These are phyloP conservation scores for Strigamia crassipes DNA, from an alignment of 2,888 invertebrate genomes.

Conservation along the genomic window DNA sequence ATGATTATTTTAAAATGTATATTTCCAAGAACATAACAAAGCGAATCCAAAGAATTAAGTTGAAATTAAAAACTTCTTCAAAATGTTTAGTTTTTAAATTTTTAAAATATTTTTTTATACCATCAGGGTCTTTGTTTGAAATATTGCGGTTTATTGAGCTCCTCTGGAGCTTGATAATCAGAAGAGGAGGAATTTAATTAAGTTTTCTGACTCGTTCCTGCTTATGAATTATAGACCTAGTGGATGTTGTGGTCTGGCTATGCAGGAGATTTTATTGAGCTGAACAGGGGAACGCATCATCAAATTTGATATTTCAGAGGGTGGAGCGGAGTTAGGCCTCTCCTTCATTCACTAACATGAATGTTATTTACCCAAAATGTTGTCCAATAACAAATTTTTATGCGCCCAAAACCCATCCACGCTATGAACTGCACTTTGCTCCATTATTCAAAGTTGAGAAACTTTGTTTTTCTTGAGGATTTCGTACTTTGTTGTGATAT, in stretches of 20 bases:
- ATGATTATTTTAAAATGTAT: neutral
- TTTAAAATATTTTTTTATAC: neutral
- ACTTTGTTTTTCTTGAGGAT: neutral
- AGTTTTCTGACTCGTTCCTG: conserved; percentile 10
- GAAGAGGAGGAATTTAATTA: conserved; percentile 10
- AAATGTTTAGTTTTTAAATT: neutral
- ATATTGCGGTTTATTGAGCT: conserved; percentile 4
- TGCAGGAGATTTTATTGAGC: conserved; percentile 10
- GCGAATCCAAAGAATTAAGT: neutral
- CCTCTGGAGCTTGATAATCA: neutral
- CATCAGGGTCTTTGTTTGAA: neutral
- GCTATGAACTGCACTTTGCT: neutral
- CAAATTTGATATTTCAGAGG: conserved; percentile 4
- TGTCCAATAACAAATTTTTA: neutral
- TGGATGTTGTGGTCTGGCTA: conserved; percentile 10
- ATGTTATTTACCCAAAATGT: conserved; percentile 10
- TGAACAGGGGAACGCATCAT: conserved; percentile 10
- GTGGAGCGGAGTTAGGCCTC: neutral
- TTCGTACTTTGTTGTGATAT: neutral
- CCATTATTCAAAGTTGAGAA: neutral
- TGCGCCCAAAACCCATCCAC: neutral
- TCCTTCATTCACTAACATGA: neutral
- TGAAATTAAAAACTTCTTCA: neutral
- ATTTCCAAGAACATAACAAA: neutral
- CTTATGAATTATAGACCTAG: neutral